phyloP scores from a whole-genome alignment of 2,797 vertebrate genomes.

The Pteronotus mesoamericanus region DNA sequence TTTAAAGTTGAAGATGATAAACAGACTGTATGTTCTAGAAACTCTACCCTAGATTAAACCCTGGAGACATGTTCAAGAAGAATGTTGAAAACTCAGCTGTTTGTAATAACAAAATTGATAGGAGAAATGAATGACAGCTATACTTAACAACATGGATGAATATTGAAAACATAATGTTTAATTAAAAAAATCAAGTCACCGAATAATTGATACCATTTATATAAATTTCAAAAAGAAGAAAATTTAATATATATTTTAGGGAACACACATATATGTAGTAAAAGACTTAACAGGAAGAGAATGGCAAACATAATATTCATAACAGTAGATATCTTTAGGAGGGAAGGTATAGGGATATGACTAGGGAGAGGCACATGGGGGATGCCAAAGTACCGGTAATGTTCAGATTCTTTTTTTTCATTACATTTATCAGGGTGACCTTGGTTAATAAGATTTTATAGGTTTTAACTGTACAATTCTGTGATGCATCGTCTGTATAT shows the following conservation, averaged over 20 bases:
- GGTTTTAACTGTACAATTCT: background rate
- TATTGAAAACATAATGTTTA: background rate
- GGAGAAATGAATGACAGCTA: background rate
- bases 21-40: background rate
- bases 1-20: conserved; percentile 3
- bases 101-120: background rate
- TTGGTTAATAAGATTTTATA: background rate
- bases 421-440: background rate
- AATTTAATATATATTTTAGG: background rate
- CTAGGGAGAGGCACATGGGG: background rate
- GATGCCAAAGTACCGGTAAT: background rate
- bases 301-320: background rate
- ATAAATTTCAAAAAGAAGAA: background rate
- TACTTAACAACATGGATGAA: background rate
- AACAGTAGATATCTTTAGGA: background rate
- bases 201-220: background rate
- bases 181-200: background rate
- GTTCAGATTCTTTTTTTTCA: background rate
- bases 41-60: background rate
- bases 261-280: background rate
- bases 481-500: background rate
- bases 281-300: background rate
- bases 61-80: background rate
- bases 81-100: conserved; percentile 4
- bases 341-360: background rate